Conservation (phyloP, 2,113 vertebrate genomes). For the Ploceus nigricollis region DNA sequence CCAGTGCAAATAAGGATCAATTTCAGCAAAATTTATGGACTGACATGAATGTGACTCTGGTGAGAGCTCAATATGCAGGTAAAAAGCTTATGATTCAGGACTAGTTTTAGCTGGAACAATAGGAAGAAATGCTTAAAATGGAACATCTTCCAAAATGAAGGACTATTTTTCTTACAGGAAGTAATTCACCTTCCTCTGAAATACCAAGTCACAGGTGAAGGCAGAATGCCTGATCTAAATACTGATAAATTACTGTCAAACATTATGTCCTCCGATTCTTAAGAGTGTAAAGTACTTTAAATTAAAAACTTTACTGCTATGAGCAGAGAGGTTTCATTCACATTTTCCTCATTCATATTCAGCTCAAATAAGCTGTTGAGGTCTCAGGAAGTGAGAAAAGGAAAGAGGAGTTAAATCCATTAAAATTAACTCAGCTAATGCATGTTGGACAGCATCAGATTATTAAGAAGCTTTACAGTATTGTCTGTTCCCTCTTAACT, state of each 20-base stretch:
- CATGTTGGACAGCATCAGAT: background rate
- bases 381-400: background rate
- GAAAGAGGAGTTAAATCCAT: background rate
- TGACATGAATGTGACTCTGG: background rate
- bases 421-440: slow-evolving; percentile 4
- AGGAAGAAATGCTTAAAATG: background rate
- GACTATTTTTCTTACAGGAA: background rate
- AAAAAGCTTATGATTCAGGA: background rate
- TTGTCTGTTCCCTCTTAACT: background rate
- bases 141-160: background rate
- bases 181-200: background rate
- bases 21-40: background rate
- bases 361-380: background rate
- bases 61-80: background rate
- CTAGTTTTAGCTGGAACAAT: background rate
- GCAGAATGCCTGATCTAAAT: background rate
- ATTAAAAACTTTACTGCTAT: background rate
- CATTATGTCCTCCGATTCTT: background rate
- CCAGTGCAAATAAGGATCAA: background rate
- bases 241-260: background rate
- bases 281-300: background rate
- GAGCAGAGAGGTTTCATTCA: background rate
- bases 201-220: background rate
- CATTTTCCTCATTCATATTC: background rate
- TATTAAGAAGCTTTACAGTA: background rate